Percentiles rank a stretch among this genome's conserved stretches.
These are phyloP conservation scores for Myathropa florea DNA, from an alignment of 2,888 invertebrate genomes.

Conservation along the genomic window DNA sequence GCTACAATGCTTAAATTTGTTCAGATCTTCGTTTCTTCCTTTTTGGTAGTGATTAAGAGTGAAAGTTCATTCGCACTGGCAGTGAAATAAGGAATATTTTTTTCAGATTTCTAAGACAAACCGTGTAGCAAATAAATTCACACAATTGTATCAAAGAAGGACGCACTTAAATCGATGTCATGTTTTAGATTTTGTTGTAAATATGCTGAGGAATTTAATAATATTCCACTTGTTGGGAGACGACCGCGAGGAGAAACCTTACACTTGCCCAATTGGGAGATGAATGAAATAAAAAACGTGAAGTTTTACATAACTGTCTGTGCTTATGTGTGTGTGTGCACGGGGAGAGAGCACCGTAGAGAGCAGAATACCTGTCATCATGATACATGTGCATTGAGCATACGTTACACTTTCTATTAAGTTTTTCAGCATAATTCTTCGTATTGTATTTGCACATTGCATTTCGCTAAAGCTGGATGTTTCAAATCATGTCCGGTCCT, in stretches of 20 bases:
- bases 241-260: slow-evolving; percentile 72
- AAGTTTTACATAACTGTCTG: slow-evolving; percentile 49
- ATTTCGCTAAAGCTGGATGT: no score
- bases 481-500: no score
- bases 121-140: slow-evolving; percentile 66
- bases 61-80: slow-evolving; percentile 72
- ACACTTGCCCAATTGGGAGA: slow-evolving; percentile 51
- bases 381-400: background rate
- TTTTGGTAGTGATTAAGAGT: slow-evolving; percentile 45
- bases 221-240: slow-evolving; percentile 73
- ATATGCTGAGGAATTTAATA: slow-evolving; percentile 44
- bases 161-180: slow-evolving; percentile 73
- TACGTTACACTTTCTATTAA: background rate
- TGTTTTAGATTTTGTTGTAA: slow-evolving; percentile 28
- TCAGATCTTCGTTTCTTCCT: slow-evolving; percentile 10
- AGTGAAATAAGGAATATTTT: slow-evolving; percentile 43
- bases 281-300: slow-evolving; percentile 63
- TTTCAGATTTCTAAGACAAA: slow-evolving; percentile 58
- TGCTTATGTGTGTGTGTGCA: background rate
- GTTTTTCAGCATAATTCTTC: no score
- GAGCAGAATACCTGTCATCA: background rate
- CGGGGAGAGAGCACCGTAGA: background rate
- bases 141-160: slow-evolving; percentile 72
- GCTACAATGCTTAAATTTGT: background rate
- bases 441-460: no score